Evolutionary conservation across 92 coral and sea anemone genomes (phyloP), one percentile per base, ranked within the genome.

Genomic region (Scolanthus callimorphus): DNA sequence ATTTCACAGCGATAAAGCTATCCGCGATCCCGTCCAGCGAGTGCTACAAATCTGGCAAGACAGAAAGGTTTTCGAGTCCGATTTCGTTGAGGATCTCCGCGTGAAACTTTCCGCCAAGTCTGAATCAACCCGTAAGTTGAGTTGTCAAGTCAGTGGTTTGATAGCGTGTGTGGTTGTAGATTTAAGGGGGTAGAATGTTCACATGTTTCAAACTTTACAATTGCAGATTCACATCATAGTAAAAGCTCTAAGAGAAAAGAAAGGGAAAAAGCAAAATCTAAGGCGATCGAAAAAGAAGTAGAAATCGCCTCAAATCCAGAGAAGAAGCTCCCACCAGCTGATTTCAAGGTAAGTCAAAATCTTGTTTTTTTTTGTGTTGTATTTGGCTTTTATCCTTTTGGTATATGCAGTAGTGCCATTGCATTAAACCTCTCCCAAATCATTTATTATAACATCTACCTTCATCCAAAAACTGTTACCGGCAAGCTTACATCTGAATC

Each of bases 21-120:
- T 94, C 57, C 59, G 73, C 29, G 84, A 78, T 30, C 68, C 83
- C 9, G 97, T 94, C 22, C 78, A 81, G 43, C 57, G 99, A 52
- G 99, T 94, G 24, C 69, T 94, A 25, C 84, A 89, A 44, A 94
- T 94, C 34, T 94, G 99, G 99, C 87, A 88, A 41, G 99, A 94
- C 49, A 60, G 99, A 29, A 88, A 82, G 51, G 81, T 94, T 27
- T 94, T 94, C 71, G 90, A 88, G 17, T 81, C 71, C 37, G 94
- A 81, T 19, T 74, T 79, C 60, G 51, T 94, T 41, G 96, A 94
- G 34, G 70, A 71, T 38, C 73, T 87, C 17, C 82, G 81, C 44
- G 53, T 56, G 41, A 73, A 61, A 62, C 51, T 81, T n/a, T n/a
- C n/a, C 12, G 82, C 77, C 73, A 27, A 46, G 86, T 57, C 53